Evolutionary conservation across 1,140 invertebrate species (phyloP).

Genomic region (Heliconius melpomene): DNA sequence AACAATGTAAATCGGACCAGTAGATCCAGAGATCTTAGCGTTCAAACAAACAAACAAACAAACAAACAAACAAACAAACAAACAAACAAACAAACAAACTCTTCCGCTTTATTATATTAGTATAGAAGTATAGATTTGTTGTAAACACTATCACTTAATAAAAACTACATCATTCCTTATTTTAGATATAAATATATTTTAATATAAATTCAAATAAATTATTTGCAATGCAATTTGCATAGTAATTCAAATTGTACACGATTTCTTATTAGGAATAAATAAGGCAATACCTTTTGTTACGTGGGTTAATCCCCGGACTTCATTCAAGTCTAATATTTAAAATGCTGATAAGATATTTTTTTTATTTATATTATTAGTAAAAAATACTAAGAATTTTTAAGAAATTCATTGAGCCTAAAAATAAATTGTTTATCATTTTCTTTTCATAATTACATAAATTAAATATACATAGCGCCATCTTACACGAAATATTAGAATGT

Average conservation of each 20-base stretch:
- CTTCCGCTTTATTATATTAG: too few relatives aligned
- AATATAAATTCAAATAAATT: too few relatives aligned
- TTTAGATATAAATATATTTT: too few relatives aligned
- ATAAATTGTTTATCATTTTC: background rate
- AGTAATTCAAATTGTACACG: too few relatives aligned
- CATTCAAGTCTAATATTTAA: background rate
- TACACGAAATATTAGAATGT: constrained; percentile 1
- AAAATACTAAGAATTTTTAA: background rate
- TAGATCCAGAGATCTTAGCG: too few relatives aligned
- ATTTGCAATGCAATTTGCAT: too few relatives aligned
- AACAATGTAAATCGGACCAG: too few relatives aligned
- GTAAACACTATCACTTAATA: background rate
- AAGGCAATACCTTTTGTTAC: background rate
- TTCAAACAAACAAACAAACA: too few relatives aligned
- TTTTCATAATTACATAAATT: background rate
- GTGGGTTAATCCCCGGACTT: background rate
- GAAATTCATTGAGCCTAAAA: background rate
- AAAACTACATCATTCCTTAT: background rate
- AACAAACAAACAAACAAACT: too few relatives aligned
- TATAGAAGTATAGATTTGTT: too few relatives aligned
- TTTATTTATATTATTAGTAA: background rate
- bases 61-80: too few relatives aligned
- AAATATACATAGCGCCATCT: background rate
- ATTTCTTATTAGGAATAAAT: background rate
- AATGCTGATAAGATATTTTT: background rate